These are phyloP conservation scores for Lottia scabra DNA, from an alignment of 2,888 invertebrate genomes.

Conservation along the genomic window DNA sequence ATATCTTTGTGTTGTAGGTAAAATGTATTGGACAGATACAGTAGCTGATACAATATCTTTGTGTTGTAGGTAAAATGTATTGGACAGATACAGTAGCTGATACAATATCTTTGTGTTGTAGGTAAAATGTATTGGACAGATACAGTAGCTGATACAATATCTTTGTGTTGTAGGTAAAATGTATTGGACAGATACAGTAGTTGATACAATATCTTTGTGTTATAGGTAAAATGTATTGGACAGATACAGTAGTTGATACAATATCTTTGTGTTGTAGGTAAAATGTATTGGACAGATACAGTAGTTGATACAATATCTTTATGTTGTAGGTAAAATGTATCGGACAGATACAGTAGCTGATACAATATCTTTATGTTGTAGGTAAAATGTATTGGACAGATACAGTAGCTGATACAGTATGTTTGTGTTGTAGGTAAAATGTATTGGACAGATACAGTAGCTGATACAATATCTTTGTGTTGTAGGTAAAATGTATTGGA, in stretches of 20 bases:
- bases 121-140: no score
- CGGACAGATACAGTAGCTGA: constrained; percentile 89
- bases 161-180: constrained; percentile 74
- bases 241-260: constrained; percentile 83
- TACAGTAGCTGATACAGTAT: constrained; percentile 83
- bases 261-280: constrained; percentile 74
- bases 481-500: constrained; percentile 84
- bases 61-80: constrained; percentile 77
- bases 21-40: constrained; percentile 93
- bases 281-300: constrained; percentile 93
- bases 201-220: constrained; percentile 81
- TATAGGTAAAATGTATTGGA: constrained; percentile 84
- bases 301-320: constrained; percentile 80
- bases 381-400: constrained; percentile 90
- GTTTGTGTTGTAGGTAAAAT: constrained; percentile 80
- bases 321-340: no score
- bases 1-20: constrained; percentile 82
- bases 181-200: constrained; percentile 92
- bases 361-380: constrained; percentile 66
- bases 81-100: constrained; percentile 89
- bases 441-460: constrained; percentile 92
- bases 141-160: constrained; percentile 77
- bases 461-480: constrained; percentile 73
- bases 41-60: constrained; percentile 76
- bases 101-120: no score